Evolutionary conservation across 2,888 invertebrate genomes (phyloP).

Genomic region (Drosophila ustulata): DNA sequence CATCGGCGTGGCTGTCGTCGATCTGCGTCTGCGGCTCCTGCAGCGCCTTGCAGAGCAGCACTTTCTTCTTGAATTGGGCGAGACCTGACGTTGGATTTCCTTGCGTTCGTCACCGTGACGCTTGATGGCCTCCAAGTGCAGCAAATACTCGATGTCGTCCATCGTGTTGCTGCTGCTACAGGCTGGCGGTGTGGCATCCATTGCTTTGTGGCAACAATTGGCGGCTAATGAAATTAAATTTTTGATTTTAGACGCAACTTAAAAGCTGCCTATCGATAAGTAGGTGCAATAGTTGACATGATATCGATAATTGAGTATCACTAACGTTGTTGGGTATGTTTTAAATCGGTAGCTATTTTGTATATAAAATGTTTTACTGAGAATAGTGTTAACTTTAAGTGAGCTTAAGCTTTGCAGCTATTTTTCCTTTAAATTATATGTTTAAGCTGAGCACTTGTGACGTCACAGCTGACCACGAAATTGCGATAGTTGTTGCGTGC

Average conservation of each 20-base stretch:
- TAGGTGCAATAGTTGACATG: neutral
- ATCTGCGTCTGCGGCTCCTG: conserved; percentile 18
- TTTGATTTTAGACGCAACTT: too few species aligned
- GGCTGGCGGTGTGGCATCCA: conserved; percentile 26
- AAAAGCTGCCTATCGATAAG: too few species aligned
- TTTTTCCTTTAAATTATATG: neutral
- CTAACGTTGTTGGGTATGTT: neutral
- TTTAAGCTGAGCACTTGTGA: neutral
- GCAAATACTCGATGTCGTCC: conserved; percentile 74
- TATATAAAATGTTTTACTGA: neutral
- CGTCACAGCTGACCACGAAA: neutral
- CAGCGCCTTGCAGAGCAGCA: conserved; percentile 51
- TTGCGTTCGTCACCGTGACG: conserved; percentile 71
- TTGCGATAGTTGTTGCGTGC: neutral
- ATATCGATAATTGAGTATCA: conserved; percentile 21
- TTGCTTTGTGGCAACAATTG: neutral
- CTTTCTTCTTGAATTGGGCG: conserved; percentile 53
- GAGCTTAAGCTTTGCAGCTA: neutral
- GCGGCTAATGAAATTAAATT: too few species aligned
- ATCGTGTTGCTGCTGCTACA: conserved; percentile 15
- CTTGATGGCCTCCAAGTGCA: conserved; percentile 77
- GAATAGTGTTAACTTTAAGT: neutral
- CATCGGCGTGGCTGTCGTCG: conserved; percentile 30
- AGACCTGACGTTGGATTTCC: conserved; percentile 69
- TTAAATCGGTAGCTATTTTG: too few species aligned